phyloP scores from a whole-genome alignment of 2,113 vertebrate genomes.

The Calypte anna region DNA sequence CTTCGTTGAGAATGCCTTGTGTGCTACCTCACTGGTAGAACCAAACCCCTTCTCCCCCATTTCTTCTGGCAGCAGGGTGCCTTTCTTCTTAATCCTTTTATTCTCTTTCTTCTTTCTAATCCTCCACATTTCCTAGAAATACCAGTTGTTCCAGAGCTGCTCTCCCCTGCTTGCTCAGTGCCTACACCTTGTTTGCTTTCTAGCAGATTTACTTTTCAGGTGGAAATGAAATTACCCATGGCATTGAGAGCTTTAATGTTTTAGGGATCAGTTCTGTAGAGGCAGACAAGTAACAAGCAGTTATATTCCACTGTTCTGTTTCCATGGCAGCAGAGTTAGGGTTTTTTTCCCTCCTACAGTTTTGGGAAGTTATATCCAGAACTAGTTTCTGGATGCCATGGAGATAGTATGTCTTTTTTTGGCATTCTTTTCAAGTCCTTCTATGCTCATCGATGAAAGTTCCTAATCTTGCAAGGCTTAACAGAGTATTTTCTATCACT shows the following conservation, averaged over 20 bases:
- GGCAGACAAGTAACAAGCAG: neutral
- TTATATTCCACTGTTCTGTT: conserved; percentile 23
- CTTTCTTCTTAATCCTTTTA: neutral
- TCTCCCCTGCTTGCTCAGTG: neutral
- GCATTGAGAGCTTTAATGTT: neutral
- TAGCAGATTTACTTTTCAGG: neutral
- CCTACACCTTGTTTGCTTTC: neutral
- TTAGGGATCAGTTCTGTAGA: neutral
- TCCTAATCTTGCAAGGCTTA: neutral
- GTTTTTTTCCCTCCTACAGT: neutral
- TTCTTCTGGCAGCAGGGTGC: neutral
- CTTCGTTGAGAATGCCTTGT: neutral
- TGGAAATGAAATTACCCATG: neutral
- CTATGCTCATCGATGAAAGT: neutral
- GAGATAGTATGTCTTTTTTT: conserved; percentile 24
- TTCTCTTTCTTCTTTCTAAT: neutral
- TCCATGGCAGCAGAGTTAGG: conserved; percentile 34
- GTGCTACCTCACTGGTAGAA: neutral
- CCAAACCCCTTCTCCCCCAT: neutral
- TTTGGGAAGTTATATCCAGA: conserved; percentile 45
- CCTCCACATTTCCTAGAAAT: neutral
- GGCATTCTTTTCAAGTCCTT: neutral
- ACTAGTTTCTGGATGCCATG: conserved; percentile 23
- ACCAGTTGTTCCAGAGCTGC: neutral
- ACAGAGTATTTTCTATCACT: neutral